phyloP scores from a whole-genome alignment of 2,797 vertebrate species.

The Sebastes trivittatus region DNA sequence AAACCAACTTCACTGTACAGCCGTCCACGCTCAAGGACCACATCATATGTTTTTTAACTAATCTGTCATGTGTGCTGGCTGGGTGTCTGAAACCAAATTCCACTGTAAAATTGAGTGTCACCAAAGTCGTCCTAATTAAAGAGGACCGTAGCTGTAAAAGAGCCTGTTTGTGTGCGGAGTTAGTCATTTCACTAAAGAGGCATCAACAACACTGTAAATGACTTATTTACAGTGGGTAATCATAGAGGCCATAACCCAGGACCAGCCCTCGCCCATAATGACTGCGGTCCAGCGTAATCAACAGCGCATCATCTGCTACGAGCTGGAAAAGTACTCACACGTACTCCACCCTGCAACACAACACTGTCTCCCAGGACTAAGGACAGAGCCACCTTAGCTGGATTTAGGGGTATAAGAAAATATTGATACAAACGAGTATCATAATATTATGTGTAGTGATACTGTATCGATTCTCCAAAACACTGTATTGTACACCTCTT shows the following conservation, averaged over 20 bases:
- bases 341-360: conserved; percentile 65
- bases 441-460: accelerated
- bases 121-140: conserved; percentile 78
- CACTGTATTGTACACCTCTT: no score
- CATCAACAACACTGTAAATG: conserved; percentile 80
- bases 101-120: conserved; percentile 73
- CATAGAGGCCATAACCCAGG: conserved; percentile 74
- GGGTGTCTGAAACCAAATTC: conserved; percentile 55
- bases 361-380: conserved; percentile 19
- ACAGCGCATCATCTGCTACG: conserved; percentile 77
- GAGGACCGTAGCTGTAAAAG: conserved; percentile 66
- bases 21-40: conserved; percentile 10
- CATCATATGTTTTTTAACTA: conserved; percentile 33
- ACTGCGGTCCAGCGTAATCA: conserved; percentile 74
- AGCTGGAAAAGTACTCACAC: conserved; percentile 76
- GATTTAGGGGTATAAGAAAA: not conserved
- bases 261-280: conserved; percentile 72
- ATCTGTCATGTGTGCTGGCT: conserved; percentile 45
- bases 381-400: conserved; percentile 14
- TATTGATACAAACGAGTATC: no score
- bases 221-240: conserved; percentile 77
- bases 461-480: no score
- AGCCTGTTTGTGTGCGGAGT: conserved; percentile 60
- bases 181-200: conserved; percentile 73
- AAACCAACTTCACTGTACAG: conserved; percentile 24